Evolutionary conservation across 2,797 vertebrate genomes (phyloP), one percentile per base, ranked within the genome.

Genomic region (Tragopan temminckii): DNA sequence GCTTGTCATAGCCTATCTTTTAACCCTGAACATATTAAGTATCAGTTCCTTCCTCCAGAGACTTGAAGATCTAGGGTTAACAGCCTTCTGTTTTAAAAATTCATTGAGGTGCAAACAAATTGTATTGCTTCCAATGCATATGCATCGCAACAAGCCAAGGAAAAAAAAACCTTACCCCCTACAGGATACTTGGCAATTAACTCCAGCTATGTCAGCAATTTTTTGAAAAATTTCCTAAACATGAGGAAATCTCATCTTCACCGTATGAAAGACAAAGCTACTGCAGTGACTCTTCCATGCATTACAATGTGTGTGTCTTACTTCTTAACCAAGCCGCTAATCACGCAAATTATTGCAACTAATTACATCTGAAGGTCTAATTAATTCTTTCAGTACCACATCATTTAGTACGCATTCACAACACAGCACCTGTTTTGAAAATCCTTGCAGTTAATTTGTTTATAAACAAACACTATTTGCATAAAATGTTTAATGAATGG

Each of bases 311-410:
- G 98, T 98, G 98, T 98, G 98, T 98, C 99, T 99, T 98, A 98
- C 98, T 99, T 98, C 98, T 99, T 99, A 99, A 99, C 98, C 98
- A 98, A 98, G 98, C 98, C 98, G 98, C 99, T 99, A 99, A 99
- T 99, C 99, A 99, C 98, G 98, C 99, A 99, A 99, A 99, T 99
- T 99, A 99, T 99, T 99, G 98, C 98, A 98, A 99, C 99, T 99
- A 99, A 99, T 99, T 99, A 99, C 99, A 98, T 98, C 98, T 96
- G 98, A 98, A 98, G 98, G 98, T 98, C 98, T 99, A 99, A 99
- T 99, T 99, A 99, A 99, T 99, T 99, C 99, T 98, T 99, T 98
- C 98, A 98, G 98, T 99, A 99, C 99, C 99, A 99, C 99, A 99
- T 99, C 98, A 98, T 99, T 99, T 99, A 99, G 98, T 98, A 97